These are phyloP conservation scores for Carterocephalus palaemon DNA, from an alignment of 2,888 invertebrate genomes.

Conservation along the genomic window DNA sequence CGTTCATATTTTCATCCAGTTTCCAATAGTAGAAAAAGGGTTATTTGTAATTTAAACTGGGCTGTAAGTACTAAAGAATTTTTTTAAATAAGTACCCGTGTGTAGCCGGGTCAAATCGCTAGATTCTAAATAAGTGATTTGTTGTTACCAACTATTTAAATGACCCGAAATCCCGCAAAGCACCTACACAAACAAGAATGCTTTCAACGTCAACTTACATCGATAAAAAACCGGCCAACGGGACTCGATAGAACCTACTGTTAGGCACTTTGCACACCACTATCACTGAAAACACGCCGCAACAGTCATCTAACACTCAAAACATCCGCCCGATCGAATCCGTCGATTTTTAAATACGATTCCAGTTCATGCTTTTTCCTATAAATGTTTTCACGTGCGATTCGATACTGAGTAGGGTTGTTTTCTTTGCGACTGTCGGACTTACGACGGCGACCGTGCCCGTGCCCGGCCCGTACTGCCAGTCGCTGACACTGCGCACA, in stretches of 20 bases:
- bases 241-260: constrained; percentile 50
- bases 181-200: constrained; percentile 42
- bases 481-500: constrained; percentile 75
- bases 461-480: constrained; percentile 51
- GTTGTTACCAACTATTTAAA: no score
- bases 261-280: constrained; percentile 37
- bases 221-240: constrained; percentile 61
- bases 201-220: constrained; percentile 57
- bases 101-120: no score
- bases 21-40: no score
- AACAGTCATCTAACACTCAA: constrained; percentile 39
- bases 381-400: constrained; percentile 44
- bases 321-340: constrained; percentile 35
- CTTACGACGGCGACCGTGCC: constrained; percentile 46
- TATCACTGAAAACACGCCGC: constrained; percentile 26
- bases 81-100: no score
- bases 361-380: constrained; percentile 52
- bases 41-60: no score
- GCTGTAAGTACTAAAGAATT: no score
- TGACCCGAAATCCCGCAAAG: constrained; percentile 11
- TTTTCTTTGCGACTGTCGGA: constrained; percentile 34
- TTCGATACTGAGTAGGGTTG: constrained; percentile 31
- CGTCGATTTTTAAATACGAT: constrained; percentile 37
- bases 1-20: no score
- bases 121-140: no score